Conservation (phyloP, 2,113 vertebrate species). For the Trachemys scripta region DNA sequence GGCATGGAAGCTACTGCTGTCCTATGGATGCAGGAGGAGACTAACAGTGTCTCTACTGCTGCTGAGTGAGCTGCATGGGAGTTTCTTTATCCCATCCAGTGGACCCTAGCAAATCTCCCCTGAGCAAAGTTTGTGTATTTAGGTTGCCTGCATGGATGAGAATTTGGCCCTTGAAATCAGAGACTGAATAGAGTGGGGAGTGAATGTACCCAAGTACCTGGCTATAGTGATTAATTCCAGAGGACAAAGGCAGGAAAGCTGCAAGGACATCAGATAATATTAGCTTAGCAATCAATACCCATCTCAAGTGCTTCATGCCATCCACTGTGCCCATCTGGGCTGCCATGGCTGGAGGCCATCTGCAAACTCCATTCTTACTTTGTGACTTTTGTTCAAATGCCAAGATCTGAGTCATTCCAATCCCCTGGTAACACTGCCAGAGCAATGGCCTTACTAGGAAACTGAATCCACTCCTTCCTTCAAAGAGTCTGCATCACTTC, state of each 20-base stretch:
- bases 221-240: background rate
- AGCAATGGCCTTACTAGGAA: background rate
- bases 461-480: background rate
- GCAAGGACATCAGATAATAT: background rate
- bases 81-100: background rate
- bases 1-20: accelerated
- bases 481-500: background rate
- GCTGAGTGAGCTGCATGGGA: background rate
- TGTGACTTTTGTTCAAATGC: background rate
- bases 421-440: background rate
- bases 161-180: background rate
- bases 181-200: background rate
- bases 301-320: accelerated
- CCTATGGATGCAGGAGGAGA: background rate
- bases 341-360: background rate
- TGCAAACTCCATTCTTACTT: background rate
- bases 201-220: background rate
- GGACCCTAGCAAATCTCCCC: background rate
- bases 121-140: background rate
- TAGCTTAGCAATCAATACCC: background rate
- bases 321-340: background rate
- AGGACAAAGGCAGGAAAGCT: background rate
- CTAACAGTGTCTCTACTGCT: background rate
- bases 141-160: background rate
- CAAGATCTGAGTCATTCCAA: background rate